phyloP scores from a whole-genome alignment of 2,113 vertebrate species.

The Mormyrus iriodes region DNA sequence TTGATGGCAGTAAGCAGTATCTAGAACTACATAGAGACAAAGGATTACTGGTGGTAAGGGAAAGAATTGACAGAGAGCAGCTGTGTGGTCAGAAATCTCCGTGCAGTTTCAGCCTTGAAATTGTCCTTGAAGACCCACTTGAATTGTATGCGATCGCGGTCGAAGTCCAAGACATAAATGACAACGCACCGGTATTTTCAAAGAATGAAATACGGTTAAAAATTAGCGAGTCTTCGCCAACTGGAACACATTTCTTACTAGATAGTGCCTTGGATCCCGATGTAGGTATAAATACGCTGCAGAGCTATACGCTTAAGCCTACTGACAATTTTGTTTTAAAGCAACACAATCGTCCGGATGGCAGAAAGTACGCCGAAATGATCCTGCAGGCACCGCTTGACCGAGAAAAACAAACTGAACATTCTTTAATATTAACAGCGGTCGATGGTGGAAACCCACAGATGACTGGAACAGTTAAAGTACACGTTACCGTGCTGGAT shows the following conservation, averaged over 20 bases:
- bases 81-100: slow-evolving; percentile 63
- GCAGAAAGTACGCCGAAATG: slow-evolving; percentile 46
- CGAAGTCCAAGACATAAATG: slow-evolving; percentile 57
- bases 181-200: slow-evolving; percentile 52
- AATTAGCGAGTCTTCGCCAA: slow-evolving; percentile 39
- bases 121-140: slow-evolving; percentile 63
- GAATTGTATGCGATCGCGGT: slow-evolving; percentile 55
- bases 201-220: slow-evolving; percentile 40
- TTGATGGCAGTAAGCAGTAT: slow-evolving; percentile 54
- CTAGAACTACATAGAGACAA: slow-evolving; percentile 58
- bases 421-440: slow-evolving; percentile 48
- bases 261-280: slow-evolving; percentile 49
- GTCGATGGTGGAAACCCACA: slow-evolving; percentile 56
- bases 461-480: slow-evolving; percentile 49
- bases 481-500: slow-evolving; percentile 53
- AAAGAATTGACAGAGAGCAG: slow-evolving; percentile 69
- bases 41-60: slow-evolving; percentile 56
- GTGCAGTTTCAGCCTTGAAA: slow-evolving; percentile 66
- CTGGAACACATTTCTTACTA: slow-evolving; percentile 40
- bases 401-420: slow-evolving; percentile 46
- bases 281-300: slow-evolving; percentile 52
- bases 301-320: slow-evolving; percentile 45
- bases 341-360: slow-evolving; percentile 35
- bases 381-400: slow-evolving; percentile 52
- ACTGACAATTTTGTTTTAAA: slow-evolving; percentile 52